Base-by-base conservation (phyloP, 2,797 vertebrate species). In the Chelmon rostratus region DNA sequence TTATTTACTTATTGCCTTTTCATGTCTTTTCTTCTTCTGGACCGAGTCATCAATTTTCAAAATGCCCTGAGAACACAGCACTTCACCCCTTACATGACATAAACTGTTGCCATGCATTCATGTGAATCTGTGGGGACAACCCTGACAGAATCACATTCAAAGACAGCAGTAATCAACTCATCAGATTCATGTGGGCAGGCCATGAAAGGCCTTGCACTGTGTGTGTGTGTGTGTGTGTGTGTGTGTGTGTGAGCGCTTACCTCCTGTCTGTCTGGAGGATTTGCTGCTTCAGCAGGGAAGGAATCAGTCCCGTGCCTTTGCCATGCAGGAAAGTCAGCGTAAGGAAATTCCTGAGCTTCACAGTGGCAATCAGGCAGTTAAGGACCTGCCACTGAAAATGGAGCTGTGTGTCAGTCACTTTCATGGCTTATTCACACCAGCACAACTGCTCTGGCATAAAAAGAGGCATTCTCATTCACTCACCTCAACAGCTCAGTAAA, bases 261-360 rank as follows among this genome's bases (percentile, higher is more conserved):
- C 57, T 88, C 83, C 79, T 76, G 88, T 88, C 83, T 88, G 88
- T 88, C 79, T 92, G 52, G 19, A 82, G 86, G 88, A 93, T 93
- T 88, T 94, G 94, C 94, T 93, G 93, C 81, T 91, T 95, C 94
- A 94, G 94, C 93, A 93, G 86, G 86, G 91, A 91, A 86, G 91
- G 91, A 93, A 94, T 93, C 91, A 92, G 93, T 85, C 74, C 76
- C 86, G 78, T 87, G 89, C 85, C 89, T 85, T 86, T 90, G 87
- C 91, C 83, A 74, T 56, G 88, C 85, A 85, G 83, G 90, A 90
- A 94, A 93, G 93, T 93, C 90, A 78, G 85, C 81, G 89, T 92
- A 91, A 93, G 91, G 91, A 92, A 90, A 93, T 92, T 92, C 91
- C 91, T 87, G 88, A 92, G 88, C 89, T 91, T 92, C 91, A 91